A percentile compares a stretch with the other conserved stretches of the same genome.
Evolutionary conservation across 2,113 vertebrate species (phyloP).

Genomic region (Morone saxatilis): DNA sequence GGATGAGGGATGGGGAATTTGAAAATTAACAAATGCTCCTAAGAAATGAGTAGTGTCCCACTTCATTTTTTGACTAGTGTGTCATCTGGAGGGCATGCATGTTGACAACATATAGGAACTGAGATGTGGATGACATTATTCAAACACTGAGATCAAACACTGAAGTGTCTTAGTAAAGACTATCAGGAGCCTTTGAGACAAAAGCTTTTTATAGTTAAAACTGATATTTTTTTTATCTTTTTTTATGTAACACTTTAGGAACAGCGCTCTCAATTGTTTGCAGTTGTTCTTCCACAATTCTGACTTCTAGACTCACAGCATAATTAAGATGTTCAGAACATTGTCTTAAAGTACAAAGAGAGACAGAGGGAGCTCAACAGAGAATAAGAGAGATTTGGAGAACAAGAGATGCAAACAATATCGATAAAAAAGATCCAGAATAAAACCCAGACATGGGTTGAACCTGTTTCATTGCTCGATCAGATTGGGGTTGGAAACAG

Average conservation of each 20-base stretch:
- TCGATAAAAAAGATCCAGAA: background rate
- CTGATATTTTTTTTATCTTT: background rate
- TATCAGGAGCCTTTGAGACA: background rate
- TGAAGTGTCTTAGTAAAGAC: background rate
- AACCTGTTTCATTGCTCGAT: background rate
- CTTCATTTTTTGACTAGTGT: conserved; percentile 16
- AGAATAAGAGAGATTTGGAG: background rate
- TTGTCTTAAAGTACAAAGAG: conserved; percentile 7
- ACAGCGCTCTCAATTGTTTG: background rate
- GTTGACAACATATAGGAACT: conserved; percentile 7
- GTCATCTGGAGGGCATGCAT: conserved; percentile 1
- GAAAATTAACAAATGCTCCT: conserved; percentile 34
- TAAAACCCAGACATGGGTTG: background rate
- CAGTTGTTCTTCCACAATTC: background rate
- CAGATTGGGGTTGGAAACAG: conserved; percentile 19
- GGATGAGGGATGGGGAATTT: background rate
- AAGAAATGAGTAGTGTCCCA: conserved; percentile 18
- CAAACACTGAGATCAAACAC: background rate
- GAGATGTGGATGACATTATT: background rate
- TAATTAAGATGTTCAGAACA: conserved; percentile 48
- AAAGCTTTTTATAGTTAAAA: background rate
- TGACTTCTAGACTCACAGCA: conserved; percentile 17
- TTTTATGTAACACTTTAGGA: background rate
- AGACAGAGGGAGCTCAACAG: background rate
- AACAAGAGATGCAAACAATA: background rate